Evolutionary conservation across 2,888 invertebrate species (phyloP), one percentile per base, ranked within the genome.

Genomic region (Andrena hattorfiana): DNA sequence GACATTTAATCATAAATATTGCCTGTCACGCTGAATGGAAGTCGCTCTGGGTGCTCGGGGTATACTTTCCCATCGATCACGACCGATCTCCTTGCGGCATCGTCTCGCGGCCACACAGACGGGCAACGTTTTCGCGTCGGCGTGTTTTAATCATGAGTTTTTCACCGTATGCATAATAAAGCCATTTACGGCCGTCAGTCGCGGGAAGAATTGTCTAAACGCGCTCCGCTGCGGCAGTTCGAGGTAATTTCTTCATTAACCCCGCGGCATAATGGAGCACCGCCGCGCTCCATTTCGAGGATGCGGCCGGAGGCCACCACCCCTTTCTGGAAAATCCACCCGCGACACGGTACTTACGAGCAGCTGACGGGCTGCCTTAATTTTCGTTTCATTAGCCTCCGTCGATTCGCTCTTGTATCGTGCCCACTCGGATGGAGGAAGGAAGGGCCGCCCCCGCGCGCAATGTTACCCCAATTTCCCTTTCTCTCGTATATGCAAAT

Each of bases 331-430:
- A 59, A 80, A 85, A 87, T 84, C 82, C 75, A 83, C 81, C 81
- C 85, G 51, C 89, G 85, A 90, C 86, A 89, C 77, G 84, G 85
- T 68, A 85, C 86, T 90, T 89, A 81, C 80, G 78, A 80, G 67
- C 90, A 90, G 85, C 90, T 90, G 90, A 90, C 90, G 90, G 88
- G 35, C 64, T 75, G 72, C 80, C 89, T 90, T 90, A 89, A 90
- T 90, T 90, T 80, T 86, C 88, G 77, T 90, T 90, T 90, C 87
- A 90, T 90, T 90, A 87, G 86, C 88, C 84, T n/a, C 63, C 56
- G 62, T 66, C 77, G 79, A 79, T 73, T 69, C 83, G 64, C 74
- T 77, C 42, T 83, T 73, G 80, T 79, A 85, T 77, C 75, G 28
- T 7, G 62, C 42, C 56, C 64, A 23, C 49, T 28, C 68, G 26